These are phyloP conservation scores for Harpagus bidentatus DNA, from an alignment of 2,113 vertebrate species.

Conservation along the genomic window DNA sequence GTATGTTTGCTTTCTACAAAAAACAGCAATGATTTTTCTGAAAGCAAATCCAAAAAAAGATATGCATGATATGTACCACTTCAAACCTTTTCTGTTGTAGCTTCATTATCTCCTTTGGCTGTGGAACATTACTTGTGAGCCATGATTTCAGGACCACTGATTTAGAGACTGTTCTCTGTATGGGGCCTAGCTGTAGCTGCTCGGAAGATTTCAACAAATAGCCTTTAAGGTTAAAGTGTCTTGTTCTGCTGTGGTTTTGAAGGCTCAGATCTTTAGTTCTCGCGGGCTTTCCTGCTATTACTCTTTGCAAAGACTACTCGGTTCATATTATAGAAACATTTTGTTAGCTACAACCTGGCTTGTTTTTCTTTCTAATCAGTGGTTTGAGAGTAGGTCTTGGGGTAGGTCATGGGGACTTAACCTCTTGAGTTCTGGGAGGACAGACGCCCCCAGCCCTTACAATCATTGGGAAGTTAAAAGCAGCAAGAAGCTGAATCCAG, in stretches of 20 bases:
- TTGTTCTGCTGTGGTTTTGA: not conserved
- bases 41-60: not conserved
- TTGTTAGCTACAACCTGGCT: not conserved
- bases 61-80: not conserved
- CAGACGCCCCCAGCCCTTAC: not conserved
- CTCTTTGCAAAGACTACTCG: not conserved
- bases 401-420: not conserved
- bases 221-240: not conserved
- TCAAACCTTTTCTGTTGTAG: not conserved
- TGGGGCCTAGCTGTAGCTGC: not conserved
- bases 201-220: not conserved
- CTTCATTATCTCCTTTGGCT: not conserved
- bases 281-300: not conserved
- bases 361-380: not conserved
- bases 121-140: not conserved
- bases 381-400: not conserved
- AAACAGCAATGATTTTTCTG: not conserved
- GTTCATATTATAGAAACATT: not conserved
- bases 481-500: not conserved
- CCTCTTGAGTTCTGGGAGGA: not conserved
- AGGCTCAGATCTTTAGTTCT: not conserved
- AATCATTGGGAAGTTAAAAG: not conserved
- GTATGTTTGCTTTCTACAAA: not conserved
- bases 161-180: not conserved
- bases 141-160: not conserved